Conservation (phyloP, 1,140 invertebrate species). For the Tachypleus tridentatus region DNA sequence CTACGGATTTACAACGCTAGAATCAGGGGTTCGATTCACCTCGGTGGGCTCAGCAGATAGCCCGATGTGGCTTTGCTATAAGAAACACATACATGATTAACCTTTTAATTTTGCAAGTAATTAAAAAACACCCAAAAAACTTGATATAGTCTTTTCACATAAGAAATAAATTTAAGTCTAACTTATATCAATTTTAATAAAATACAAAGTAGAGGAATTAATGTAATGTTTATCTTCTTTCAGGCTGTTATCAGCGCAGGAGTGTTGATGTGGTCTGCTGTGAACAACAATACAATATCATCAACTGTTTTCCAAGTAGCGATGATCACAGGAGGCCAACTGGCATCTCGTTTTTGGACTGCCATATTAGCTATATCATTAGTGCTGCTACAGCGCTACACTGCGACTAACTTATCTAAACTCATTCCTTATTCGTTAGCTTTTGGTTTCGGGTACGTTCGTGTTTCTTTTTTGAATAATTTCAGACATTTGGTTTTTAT, state of each 20-base stretch:
- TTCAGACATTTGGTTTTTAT: conserved; percentile 46
- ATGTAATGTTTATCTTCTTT: conserved; percentile 46
- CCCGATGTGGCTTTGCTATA: too few relatives aligned
- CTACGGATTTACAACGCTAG: too few relatives aligned
- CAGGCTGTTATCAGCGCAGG: conserved; percentile 53
- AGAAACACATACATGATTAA: too few relatives aligned
- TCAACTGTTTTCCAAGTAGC: conserved; percentile 43
- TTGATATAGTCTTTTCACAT: too few relatives aligned
- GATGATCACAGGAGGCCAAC: conserved; percentile 56
- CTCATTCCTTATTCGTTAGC: conserved; percentile 4
- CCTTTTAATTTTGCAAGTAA: too few relatives aligned
- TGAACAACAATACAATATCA: conserved; percentile 40
- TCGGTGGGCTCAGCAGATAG: too few relatives aligned
- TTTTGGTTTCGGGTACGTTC: conserved; percentile 10
- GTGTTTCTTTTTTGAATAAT: not conserved
- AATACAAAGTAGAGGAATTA: too few relatives aligned
- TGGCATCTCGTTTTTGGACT: conserved; percentile 69
- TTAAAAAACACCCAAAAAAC: too few relatives aligned
- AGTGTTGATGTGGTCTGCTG: conserved; percentile 47
- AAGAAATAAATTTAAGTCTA: too few relatives aligned
- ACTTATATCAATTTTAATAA: too few relatives aligned
- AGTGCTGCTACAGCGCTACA: conserved; percentile 60
- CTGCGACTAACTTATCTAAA: not conserved
- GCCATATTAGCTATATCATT: conserved; percentile 66
- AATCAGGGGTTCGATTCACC: too few relatives aligned